Percentiles rank a stretch among this genome's conserved stretches.
Conservation (phyloP, 2,113 vertebrate genomes). For the Phalacrocorax brasilianus region DNA sequence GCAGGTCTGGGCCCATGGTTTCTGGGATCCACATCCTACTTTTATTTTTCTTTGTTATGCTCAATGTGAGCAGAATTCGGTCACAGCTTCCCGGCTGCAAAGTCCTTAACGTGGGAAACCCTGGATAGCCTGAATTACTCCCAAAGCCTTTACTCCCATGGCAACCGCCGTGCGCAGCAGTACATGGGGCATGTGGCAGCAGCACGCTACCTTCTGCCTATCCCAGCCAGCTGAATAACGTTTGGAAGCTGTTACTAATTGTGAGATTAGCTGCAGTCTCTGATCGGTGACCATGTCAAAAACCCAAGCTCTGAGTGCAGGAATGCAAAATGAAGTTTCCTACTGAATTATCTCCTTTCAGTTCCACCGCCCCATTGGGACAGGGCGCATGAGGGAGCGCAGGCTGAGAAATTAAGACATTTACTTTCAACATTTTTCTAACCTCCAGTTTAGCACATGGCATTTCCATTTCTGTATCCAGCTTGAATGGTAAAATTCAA, state of each 20-base stretch:
- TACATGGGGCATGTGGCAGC: neutral
- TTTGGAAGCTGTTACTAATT: neutral
- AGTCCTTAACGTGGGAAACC: neutral
- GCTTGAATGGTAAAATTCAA: neutral
- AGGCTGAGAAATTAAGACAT: neutral
- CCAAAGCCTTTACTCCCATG: neutral
- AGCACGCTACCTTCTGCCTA: neutral
- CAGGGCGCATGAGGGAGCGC: fast-evolving
- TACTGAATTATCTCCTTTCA: neutral
- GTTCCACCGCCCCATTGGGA: neutral
- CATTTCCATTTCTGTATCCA: neutral
- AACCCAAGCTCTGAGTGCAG: neutral
- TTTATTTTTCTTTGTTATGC: neutral
- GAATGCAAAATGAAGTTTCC: neutral
- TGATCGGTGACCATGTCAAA: fast-evolving
- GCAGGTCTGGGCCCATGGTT: neutral
- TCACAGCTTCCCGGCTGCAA: neutral
- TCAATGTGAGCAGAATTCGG: neutral
- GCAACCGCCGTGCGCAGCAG: fast-evolving
- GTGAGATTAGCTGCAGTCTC: neutral
- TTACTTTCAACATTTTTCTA: neutral
- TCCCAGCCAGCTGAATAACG: neutral
- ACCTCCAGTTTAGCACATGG: neutral
- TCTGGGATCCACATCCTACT: neutral
- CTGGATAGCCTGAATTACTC: neutral